Base-by-base conservation (phyloP, 2,797 vertebrate genomes). In the Tympanoctomys barrerae region DNA sequence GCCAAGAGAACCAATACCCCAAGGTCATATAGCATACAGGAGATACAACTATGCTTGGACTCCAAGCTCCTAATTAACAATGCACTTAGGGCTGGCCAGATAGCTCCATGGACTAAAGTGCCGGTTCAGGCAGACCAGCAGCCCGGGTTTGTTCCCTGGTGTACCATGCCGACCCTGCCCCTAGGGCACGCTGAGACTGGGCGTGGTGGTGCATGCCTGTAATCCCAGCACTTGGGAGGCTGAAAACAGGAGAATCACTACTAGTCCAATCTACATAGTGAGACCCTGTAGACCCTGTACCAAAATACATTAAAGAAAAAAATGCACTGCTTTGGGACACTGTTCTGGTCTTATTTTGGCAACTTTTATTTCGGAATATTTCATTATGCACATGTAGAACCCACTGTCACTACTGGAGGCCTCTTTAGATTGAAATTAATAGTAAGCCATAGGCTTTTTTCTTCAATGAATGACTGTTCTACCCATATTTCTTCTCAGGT, bases 371-470 rank as follows among this genome's bases (percentile, higher is more conserved):
- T 87, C 64, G 81, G 46, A 77, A 39, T n/a, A 75, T 93, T 91
- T 94, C 54, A 22, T 77, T 80, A 88, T 28, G 94, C 59, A 79
- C 39, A 95, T 86, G 62, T 87, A 70, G 57, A 87, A 22, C 81
- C 52, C 24, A 57, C 31, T 59, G 66, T 62, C 78, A 89, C 86
- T 52, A 19, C 42, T 14, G 24, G 52, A 49, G 46, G 33, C 70
- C 46, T 89, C 64, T 21, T 84, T 31, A 81, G 49, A n/a, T n/a
- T 92, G 49, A 92, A 94, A 92, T 91, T 93, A 96, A 87, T 85
- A 88, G 90, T n/a, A 75, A 87, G 64, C 14, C 78, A 61, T 62
- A 64, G 81, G 46, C 33, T 86, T 79, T 36, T 71, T 81, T 71
- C 49, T 94, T 87, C 71, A 59, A 7, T 78, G 77, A 94, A 59